Evolutionary conservation across 2,797 vertebrate genomes (phyloP).

Genomic region (Podargus strigoides): DNA sequence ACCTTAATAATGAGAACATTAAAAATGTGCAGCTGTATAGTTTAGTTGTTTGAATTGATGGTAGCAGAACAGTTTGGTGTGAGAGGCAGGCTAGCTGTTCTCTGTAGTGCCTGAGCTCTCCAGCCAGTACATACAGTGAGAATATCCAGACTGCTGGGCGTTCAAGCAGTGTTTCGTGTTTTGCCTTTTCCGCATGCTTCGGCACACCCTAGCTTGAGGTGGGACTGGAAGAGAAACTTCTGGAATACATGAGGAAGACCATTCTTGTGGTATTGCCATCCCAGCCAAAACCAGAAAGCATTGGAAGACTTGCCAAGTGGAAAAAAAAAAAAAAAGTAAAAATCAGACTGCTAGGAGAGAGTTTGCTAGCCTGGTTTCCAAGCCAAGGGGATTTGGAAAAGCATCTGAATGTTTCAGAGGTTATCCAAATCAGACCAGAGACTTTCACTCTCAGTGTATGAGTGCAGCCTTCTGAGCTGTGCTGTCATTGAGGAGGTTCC

Average conservation of each 20-base stretch:
- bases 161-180: not conserved
- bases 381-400: slow-evolving; percentile 43
- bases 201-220: slow-evolving; percentile 42
- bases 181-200: not conserved
- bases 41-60: not conserved
- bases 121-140: not conserved
- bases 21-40: not conserved
- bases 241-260: slow-evolving; percentile 12
- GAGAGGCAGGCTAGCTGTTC: not conserved
- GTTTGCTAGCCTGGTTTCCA: not conserved
- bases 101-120: not conserved
- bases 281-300: slow-evolving; percentile 26
- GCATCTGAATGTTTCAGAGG: slow-evolving; percentile 9
- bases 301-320: not conserved
- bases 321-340: not conserved
- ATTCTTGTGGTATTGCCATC: slow-evolving; percentile 51
- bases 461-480: not conserved
- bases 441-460: not conserved
- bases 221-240: slow-evolving; percentile 30
- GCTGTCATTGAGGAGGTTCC: not conserved
- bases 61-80: not conserved
- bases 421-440: slow-evolving; percentile 37
- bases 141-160: not conserved
- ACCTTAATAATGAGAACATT: not conserved
- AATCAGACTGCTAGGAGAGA: not conserved